Evolutionary conservation across 2,888 invertebrate genomes (phyloP).

Genomic region (Agrypnus murinus): DNA sequence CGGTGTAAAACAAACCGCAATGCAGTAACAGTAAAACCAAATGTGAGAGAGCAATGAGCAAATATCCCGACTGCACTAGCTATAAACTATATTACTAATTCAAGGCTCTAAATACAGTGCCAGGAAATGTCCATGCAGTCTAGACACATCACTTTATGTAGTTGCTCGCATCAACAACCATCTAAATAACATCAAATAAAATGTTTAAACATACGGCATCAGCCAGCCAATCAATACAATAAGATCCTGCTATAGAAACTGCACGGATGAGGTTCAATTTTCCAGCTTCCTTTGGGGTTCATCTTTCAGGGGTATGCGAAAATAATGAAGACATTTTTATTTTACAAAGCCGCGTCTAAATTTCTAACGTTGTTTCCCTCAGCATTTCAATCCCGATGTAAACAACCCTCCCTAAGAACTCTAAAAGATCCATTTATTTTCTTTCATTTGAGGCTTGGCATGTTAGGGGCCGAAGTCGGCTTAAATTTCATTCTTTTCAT

Average conservation of each 20-base stretch:
- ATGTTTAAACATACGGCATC: constrained; percentile 28
- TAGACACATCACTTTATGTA: constrained; percentile 43
- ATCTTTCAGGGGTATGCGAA: constrained; percentile 48
- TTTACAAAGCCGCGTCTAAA: constrained; percentile 56
- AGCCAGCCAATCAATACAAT: constrained; percentile 43
- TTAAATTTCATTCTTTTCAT: constrained; percentile 58
- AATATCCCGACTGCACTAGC: constrained; percentile 52
- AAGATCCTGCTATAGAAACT: constrained; percentile 5
- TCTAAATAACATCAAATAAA: constrained; percentile 35
- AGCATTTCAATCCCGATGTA: constrained; percentile 59
- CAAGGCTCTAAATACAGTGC: constrained; percentile 47
- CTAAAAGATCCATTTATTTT: constrained; percentile 68
- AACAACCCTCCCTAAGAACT: constrained; percentile 64
- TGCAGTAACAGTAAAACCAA: constrained; percentile 58
- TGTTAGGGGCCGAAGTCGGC: constrained; percentile 52
- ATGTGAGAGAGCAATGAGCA: constrained; percentile 53
- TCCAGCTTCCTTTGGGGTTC: constrained; percentile 44
- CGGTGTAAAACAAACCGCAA: constrained; percentile 57
- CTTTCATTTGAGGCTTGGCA: constrained; percentile 64
- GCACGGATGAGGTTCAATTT: constrained; percentile 29
- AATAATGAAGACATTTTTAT: constrained; percentile 60
- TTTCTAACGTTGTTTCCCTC: constrained; percentile 58
- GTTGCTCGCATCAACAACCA: constrained; percentile 20
- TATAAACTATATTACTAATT: constrained; percentile 52
- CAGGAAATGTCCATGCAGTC: constrained; percentile 43